phyloP scores from a whole-genome alignment of 2,888 invertebrate genomes.

The Yponomeuta evonymella region DNA sequence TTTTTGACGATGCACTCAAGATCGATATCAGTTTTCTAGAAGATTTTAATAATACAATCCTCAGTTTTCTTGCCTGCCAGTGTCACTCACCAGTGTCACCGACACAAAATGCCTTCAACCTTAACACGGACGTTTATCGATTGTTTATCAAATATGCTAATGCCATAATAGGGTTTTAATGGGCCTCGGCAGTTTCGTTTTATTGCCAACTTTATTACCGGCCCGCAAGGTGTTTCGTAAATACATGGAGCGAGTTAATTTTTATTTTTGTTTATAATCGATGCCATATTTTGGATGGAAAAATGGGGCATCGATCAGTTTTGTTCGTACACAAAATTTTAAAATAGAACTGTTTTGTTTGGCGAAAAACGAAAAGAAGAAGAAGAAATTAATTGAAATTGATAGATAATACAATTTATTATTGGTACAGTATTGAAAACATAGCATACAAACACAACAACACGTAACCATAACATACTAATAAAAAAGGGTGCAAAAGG shows the following conservation, averaged over 20 bases:
- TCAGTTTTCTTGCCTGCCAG: background rate
- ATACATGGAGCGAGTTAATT: background rate
- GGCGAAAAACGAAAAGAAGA: too few relatives aligned
- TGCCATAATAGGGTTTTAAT: constrained; percentile 65
- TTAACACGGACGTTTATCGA: constrained; percentile 43
- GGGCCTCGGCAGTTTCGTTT: constrained; percentile 24
- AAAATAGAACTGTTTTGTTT: too few relatives aligned
- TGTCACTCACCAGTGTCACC: background rate
- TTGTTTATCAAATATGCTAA: constrained; percentile 65
- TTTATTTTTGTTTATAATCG: background rate
- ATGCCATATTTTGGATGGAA: background rate
- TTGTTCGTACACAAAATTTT: too few relatives aligned
- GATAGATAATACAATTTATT: too few relatives aligned
- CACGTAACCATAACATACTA: too few relatives aligned
- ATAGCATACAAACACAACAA: too few relatives aligned
- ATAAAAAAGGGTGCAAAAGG: too few relatives aligned
- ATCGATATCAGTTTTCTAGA: too few relatives aligned
- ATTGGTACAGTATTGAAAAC: too few relatives aligned
- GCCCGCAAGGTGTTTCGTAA: background rate
- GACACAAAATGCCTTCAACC: background rate
- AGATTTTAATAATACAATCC: too few relatives aligned
- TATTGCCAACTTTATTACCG: background rate
- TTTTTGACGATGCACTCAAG: background rate
- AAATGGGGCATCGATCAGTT: too few relatives aligned
- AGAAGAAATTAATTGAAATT: too few relatives aligned